Percentiles rank a stretch among this genome's conserved stretches.
Evolutionary conservation across 2,888 invertebrate genomes (phyloP).

Genomic region (Pollenia angustigena): DNA sequence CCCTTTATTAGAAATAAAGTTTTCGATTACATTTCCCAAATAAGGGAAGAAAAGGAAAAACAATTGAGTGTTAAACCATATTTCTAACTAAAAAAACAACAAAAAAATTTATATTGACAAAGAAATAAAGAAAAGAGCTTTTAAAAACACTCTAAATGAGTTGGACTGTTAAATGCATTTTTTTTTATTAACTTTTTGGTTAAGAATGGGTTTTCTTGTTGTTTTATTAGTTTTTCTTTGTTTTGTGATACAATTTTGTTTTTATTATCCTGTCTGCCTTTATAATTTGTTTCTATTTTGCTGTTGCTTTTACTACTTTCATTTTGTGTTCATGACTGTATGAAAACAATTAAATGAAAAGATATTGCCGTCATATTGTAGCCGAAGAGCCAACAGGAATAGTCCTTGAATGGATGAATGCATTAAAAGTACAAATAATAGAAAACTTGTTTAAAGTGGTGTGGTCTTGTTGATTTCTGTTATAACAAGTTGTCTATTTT

Average conservation of each 20-base stretch:
- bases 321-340: slow-evolving; percentile 26
- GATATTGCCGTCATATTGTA: slow-evolving; percentile 30
- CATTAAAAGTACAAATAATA: background rate
- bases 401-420: slow-evolving; percentile 10
- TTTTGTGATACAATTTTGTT: slow-evolving; percentile 9
- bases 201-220: background rate
- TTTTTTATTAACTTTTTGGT: slow-evolving; percentile 4
- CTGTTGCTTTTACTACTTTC: background rate
- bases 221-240: slow-evolving; percentile 2
- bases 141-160: slow-evolving; percentile 1
- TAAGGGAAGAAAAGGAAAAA: too few relatives aligned
- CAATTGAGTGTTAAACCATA: too few relatives aligned
- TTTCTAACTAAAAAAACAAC: too few relatives aligned
- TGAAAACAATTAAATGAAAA: slow-evolving; percentile 44
- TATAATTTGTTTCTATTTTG: slow-evolving; percentile 22
- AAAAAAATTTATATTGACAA: too few relatives aligned
- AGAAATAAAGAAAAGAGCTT: too few relatives aligned
- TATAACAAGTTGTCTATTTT: slow-evolving; percentile 10
- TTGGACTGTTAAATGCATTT: slow-evolving; percentile 22
- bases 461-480: slow-evolving; percentile 8
- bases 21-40: too few relatives aligned
- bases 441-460: background rate
- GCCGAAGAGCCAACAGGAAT: slow-evolving; percentile 13
- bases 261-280: slow-evolving; percentile 31
- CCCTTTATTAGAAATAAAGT: too few relatives aligned